Conservation (phyloP, 1,140 invertebrate species). For the Macrostomum lignano region DNA sequence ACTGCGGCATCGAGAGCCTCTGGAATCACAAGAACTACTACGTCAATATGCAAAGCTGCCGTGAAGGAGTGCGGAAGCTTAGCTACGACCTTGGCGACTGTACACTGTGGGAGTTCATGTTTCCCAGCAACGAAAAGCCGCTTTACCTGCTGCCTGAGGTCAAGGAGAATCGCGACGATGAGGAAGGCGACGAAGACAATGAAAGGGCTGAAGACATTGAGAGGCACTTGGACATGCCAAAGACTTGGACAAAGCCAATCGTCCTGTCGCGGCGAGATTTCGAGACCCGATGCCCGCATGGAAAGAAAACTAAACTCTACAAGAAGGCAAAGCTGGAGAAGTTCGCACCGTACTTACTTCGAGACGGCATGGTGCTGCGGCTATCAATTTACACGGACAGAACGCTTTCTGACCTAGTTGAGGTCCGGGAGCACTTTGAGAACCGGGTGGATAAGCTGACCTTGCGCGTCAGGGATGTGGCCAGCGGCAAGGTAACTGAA, state of each 20-base stretch:
- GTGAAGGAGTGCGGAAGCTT: constrained; percentile 16
- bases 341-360: constrained; percentile 42
- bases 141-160: too few relatives aligned
- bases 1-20: constrained; percentile 46
- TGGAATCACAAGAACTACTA: constrained; percentile 68
- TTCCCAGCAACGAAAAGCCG: too few relatives aligned
- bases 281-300: constrained; percentile 41
- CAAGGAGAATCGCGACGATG: too few relatives aligned
- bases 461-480: constrained; percentile 34
- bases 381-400: constrained; percentile 41
- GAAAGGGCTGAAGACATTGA: too few relatives aligned
- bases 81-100: constrained; percentile 25
- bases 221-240: constrained; percentile 1
- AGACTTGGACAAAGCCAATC: background rate
- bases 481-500: constrained; percentile 40
- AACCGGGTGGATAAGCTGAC: constrained; percentile 40
- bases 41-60: constrained; percentile 39
- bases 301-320: constrained; percentile 40
- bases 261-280: constrained; percentile 29
- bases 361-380: constrained; percentile 39
- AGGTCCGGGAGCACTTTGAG: constrained; percentile 39
- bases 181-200: too few relatives aligned
- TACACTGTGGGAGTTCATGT: constrained; percentile 27
- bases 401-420: constrained; percentile 32
- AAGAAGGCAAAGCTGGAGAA: constrained; percentile 45